Conservation (phyloP, 2,888 invertebrate species). For the Petrolisthes manimaculis region DNA sequence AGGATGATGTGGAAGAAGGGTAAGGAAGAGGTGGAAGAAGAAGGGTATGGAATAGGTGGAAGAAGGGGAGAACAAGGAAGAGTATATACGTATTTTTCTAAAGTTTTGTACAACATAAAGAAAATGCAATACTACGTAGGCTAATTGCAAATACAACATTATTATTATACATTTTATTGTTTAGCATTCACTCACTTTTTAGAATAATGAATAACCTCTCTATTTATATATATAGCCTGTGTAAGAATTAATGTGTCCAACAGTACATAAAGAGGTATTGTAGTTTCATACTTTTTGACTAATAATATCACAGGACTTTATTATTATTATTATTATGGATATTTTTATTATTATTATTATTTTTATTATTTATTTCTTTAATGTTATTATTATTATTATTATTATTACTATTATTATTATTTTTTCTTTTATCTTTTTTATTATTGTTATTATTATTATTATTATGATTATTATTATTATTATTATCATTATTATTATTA, state of each 20-base stretch:
- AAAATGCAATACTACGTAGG: no score
- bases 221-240: neutral
- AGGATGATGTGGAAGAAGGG: no score
- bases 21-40: no score
- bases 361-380: neutral
- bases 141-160: neutral
- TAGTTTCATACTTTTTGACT: neutral
- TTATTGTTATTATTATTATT: conserved; percentile 6
- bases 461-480: conserved; percentile 19
- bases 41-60: no score
- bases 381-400: neutral
- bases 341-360: neutral
- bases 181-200: no score
- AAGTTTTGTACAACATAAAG: no score
- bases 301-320: neutral
- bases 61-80: no score
- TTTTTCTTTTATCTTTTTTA: neutral
- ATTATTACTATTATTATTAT: conserved; percentile 9
- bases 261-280: neutral
- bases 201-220: no score
- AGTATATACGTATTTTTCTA: no score
- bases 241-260: neutral
- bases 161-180: neutral
- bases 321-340: neutral
- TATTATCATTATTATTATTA: neutral